Evolutionary conservation across 2,888 invertebrate species (phyloP), one percentile per base, ranked within the genome.

Genomic region (Drosophila barbarae): DNA sequence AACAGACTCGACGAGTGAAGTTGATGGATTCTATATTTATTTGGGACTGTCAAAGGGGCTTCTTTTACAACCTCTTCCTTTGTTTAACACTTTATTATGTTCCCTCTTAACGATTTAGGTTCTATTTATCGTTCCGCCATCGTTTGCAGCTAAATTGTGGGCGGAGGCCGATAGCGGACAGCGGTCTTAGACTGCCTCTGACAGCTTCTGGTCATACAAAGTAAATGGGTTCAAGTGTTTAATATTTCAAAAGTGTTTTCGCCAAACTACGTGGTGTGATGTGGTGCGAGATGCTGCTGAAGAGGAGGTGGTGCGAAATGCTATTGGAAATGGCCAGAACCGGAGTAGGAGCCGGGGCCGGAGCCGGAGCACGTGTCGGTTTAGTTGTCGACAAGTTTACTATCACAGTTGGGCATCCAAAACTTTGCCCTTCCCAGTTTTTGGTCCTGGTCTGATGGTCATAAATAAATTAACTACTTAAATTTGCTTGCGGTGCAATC

Each of bases 181-280:
- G 47, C 21, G 47, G 54, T 26, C 56, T 28, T 18, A 41, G 41
- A 42, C 34, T 42, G 42, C 42, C 51, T 30, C 51, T n/a, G 70
- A 44, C 53, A 60, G 70, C 58, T 59, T 58, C 57, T 50, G 64
- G 56, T 41, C 76, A 66, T 65, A 68, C 54, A 47, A 54, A 65
- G 69, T 73, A 67, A 84, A 69, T 70, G 67, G 66, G 65, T 81
- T 76, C 72, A 74, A 82, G 80, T 72, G 67, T 61, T 76, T 65
- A 50, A 57, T 64, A 73, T 66, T 75, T 81, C 49, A 72, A 69
- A 77, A 83, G 63, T 71, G 71, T 70, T 70, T 56, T 63, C 64
- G 51, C 51, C 51, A 56, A 69, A 69, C 64, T 70, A 71, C 68
- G 68, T 68, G 68, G 69, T 68, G 44, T 53, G 69, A 56, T 55